Conservation (phyloP, 2,888 invertebrate genomes). For the Meta bourneti region DNA sequence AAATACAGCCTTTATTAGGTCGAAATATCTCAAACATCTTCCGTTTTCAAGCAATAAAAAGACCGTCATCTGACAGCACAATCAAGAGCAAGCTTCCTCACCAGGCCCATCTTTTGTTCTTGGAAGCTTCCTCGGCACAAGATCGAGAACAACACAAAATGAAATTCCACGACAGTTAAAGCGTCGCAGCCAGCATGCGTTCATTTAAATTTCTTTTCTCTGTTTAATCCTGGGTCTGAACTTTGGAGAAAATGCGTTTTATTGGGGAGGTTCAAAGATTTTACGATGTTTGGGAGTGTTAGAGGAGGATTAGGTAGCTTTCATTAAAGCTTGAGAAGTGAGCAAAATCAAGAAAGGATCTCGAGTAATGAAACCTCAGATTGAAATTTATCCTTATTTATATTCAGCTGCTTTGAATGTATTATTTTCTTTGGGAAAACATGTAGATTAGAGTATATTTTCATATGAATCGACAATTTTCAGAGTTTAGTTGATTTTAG, state of each 20-base stretch:
- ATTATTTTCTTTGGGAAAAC: not conserved
- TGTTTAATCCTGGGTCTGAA: no score
- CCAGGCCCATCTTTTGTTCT: not conserved
- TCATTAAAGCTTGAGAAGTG: not conserved
- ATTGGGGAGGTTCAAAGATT: not conserved
- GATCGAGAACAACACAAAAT: not conserved
- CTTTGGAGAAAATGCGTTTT: not conserved
- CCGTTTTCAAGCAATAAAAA: conserved; percentile 25
- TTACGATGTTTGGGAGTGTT: not conserved
- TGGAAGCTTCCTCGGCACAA: not conserved
- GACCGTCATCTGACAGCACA: not conserved
- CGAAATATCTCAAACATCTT: not conserved
- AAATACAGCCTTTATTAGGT: conserved; percentile 1
- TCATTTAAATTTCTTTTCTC: conserved; percentile 4
- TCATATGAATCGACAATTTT: no score
- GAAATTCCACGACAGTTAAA: conserved; percentile 2
- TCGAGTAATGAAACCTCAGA: not conserved
- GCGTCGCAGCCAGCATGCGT: not conserved
- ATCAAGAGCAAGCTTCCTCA: conserved; percentile 11
- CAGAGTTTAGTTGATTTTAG: no score
- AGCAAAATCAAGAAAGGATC: not conserved
- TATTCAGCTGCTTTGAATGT: not conserved
- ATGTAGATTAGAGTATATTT: not conserved
- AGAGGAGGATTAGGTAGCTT: not conserved
- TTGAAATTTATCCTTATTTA: not conserved